phyloP scores from a whole-genome alignment of 2,888 invertebrate genomes.

The Cerastis rubricosa region DNA sequence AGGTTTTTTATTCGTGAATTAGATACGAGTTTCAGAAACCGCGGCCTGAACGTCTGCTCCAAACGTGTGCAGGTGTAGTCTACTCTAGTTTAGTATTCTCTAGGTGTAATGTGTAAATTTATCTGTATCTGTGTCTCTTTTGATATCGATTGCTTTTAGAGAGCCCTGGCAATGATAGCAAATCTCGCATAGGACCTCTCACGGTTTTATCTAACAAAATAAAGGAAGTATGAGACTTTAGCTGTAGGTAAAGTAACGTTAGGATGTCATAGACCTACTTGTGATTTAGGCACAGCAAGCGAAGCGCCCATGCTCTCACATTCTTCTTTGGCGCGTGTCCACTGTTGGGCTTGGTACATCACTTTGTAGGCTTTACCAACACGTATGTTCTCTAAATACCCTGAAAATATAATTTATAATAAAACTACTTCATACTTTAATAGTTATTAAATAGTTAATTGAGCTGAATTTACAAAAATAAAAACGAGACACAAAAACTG shows the following conservation, averaged over 20 bases:
- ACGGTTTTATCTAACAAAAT: too few species aligned
- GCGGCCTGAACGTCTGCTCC: background rate
- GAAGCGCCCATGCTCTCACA: conserved; percentile 74
- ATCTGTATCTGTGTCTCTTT: background rate
- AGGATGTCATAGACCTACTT: conserved; percentile 67
- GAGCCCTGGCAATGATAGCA: too few species aligned
- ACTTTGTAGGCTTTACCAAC: conserved; percentile 75
- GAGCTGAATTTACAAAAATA: background rate
- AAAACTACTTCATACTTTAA: background rate
- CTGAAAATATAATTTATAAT: conserved; percentile 65
- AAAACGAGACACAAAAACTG: background rate
- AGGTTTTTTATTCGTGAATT: conserved; percentile 1
- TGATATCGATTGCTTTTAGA: background rate
- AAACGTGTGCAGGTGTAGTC: too few species aligned
- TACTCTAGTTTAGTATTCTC: background rate
- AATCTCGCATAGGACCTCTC: too few species aligned
- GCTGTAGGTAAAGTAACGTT: too few species aligned
- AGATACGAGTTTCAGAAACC: background rate
- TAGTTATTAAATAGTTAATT: too few species aligned
- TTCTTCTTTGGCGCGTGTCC: conserved; percentile 73
- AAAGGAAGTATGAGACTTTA: too few species aligned
- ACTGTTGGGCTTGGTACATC: conserved; percentile 75
- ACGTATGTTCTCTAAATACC: conserved; percentile 69
- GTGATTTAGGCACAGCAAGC: conserved; percentile 81
- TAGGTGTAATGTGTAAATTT: background rate